phyloP scores from a whole-genome alignment of 1,140 invertebrate genomes.

The Samia ricini region DNA sequence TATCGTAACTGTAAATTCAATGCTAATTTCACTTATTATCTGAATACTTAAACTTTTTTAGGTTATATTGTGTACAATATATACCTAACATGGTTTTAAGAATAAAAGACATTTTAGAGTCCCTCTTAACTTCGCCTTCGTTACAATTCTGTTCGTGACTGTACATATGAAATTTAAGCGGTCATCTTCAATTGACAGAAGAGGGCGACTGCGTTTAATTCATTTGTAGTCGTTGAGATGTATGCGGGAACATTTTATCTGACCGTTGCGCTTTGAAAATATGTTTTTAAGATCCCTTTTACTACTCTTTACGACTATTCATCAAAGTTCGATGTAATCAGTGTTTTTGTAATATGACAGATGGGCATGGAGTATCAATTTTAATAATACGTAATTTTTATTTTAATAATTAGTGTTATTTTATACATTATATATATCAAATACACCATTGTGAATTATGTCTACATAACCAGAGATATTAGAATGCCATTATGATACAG shows the following conservation, averaged over 20 bases:
- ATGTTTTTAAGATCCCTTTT: too few relatives aligned
- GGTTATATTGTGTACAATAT: too few relatives aligned
- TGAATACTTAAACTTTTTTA: too few relatives aligned
- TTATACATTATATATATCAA: background rate
- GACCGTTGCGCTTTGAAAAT: slow-evolving; percentile 13
- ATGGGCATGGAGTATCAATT: background rate
- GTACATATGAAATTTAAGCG: slow-evolving; percentile 50
- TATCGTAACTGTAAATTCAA: too few relatives aligned
- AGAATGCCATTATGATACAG: slow-evolving; percentile 27
- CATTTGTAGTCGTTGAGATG: slow-evolving; percentile 50
- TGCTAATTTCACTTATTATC: too few relatives aligned
- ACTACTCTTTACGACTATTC: background rate
- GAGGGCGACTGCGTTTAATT: slow-evolving; percentile 67
- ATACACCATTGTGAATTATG: too few relatives aligned
- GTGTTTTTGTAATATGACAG: background rate
- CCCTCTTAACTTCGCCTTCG: background rate
- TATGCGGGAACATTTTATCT: slow-evolving; percentile 68
- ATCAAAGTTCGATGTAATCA: background rate
- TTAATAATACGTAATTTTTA: too few relatives aligned
- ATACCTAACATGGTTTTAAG: too few relatives aligned
- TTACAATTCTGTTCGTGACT: slow-evolving; percentile 12
- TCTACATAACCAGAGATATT: background rate
- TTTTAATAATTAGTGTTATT: too few relatives aligned
- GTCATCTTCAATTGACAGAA: slow-evolving; percentile 67
- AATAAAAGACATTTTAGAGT: background rate